phyloP scores from a whole-genome alignment of 2,888 invertebrate species.

The Luffia ferchaultella region DNA sequence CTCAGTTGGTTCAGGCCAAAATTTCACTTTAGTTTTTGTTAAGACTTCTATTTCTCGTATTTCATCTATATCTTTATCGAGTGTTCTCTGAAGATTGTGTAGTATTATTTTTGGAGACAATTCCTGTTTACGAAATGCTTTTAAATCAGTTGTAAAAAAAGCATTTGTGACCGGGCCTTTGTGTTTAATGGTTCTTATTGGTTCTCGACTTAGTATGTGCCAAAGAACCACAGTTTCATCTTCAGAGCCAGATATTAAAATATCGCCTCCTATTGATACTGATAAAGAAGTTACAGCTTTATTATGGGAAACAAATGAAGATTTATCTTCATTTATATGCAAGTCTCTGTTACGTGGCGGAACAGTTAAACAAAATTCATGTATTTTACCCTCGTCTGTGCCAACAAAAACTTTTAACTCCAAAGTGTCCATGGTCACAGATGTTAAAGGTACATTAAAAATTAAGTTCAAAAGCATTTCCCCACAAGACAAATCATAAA shows the following conservation, averaged over 20 bases:
- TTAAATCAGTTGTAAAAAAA: slow-evolving; percentile 67
- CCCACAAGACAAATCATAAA: slow-evolving; percentile 80
- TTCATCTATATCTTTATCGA: slow-evolving; percentile 59
- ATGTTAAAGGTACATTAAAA: slow-evolving; percentile 74
- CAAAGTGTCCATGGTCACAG: slow-evolving; percentile 73
- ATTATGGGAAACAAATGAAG: slow-evolving; percentile 73
- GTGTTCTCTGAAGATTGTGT: slow-evolving; percentile 70
- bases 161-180: slow-evolving; percentile 81
- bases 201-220: slow-evolving; percentile 81
- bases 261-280: slow-evolving; percentile 74
- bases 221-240: slow-evolving; percentile 81
- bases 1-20: slow-evolving; percentile 35
- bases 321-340: slow-evolving; percentile 51
- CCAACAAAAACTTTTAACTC: slow-evolving; percentile 82
- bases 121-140: slow-evolving; percentile 66
- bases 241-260: slow-evolving; percentile 78
- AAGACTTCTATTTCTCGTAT: slow-evolving; percentile 48
- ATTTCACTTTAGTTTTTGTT: slow-evolving; percentile 34
- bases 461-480: slow-evolving; percentile 75
- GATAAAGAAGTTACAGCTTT: slow-evolving; percentile 75
- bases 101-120: slow-evolving; percentile 65
- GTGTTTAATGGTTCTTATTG: slow-evolving; percentile 73
- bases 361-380: slow-evolving; percentile 71
- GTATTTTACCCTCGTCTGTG: slow-evolving; percentile 73
- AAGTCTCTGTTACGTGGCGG: slow-evolving; percentile 73